Conservation (phyloP, 2,797 vertebrate species). For the Anniella stebbinsi region DNA sequence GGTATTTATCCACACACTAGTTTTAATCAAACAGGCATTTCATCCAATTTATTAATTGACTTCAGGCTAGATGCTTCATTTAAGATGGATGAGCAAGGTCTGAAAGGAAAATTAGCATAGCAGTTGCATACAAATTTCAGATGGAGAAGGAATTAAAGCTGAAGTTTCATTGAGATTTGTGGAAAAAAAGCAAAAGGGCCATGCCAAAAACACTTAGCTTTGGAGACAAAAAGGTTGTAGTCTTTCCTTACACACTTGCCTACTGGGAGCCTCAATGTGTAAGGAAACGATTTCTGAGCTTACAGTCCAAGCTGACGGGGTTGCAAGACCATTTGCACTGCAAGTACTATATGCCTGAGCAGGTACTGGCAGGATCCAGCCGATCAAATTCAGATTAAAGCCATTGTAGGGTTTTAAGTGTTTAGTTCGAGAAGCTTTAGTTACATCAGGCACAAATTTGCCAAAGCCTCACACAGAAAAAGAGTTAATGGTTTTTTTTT, state of each 20-base stretch:
- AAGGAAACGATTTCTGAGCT: not conserved
- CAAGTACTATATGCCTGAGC: rapidly evolving
- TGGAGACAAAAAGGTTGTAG: not conserved
- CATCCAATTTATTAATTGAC: constrained; percentile 70
- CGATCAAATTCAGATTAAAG: constrained; percentile 13
- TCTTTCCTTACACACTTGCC: not conserved
- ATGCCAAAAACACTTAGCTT: constrained; percentile 1
- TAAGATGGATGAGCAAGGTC: constrained; percentile 52
- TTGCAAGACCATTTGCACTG: not conserved
- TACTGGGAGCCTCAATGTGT: not conserved
- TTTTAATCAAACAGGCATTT: constrained; percentile 75
- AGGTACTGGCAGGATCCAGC: constrained; percentile 1
- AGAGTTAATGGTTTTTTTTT: not conserved
- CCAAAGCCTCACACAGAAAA: not conserved
- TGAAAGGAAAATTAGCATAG: constrained; percentile 50
- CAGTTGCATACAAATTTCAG: constrained; percentile 40
- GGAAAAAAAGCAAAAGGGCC: constrained; percentile 1
- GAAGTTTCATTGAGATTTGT: not conserved
- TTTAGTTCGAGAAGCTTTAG: rapidly evolving
- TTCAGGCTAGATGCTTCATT: constrained; percentile 63
- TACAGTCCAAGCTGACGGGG: not conserved
- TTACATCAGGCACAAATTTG: not conserved
- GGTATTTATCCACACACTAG: constrained; percentile 48
- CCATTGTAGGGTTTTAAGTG: not conserved
- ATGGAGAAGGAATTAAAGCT: constrained; percentile 16